Evolutionary conservation across 2,888 invertebrate species (phyloP), one percentile per base, ranked within the genome.

Genomic region (Lasioglossum figueresi): DNA sequence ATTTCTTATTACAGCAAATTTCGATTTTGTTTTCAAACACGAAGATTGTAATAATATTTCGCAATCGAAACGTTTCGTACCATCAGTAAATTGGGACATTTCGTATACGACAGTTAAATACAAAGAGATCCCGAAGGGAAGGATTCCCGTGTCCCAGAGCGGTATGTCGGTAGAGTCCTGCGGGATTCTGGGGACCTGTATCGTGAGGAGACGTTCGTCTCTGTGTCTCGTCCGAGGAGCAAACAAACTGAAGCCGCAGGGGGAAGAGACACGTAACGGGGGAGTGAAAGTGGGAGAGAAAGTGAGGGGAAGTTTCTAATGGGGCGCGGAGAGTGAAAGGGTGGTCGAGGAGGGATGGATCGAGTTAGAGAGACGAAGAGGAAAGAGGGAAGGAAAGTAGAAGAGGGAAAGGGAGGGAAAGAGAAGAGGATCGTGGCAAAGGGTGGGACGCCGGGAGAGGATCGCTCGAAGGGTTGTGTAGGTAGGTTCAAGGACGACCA

Each of bases 401-500:
- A 73, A 75, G 73, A 78, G 76, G 76, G 77, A 85, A 79, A 70
- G 75, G 68, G 81, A 68, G 31, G 70, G 78, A 45, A 37, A 23
- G 19, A 68, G 66, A 68, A 68, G 79, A 79, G 43, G 79, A 72
- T 43, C 70, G 63, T 56, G 56, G n/a, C 63, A 63, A 43, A 71
- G 76, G 81, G 83, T 76, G 74, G 86, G 81, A 77, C 79, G 66
- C 8, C 63, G 76, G 48, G 81, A 88, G 85, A 87, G 88, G 85
- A 83, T 82, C 80, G 79, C 71, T 74, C 84, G 72, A 77, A 83
- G 88, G 88, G 92, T 80, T 91, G 88, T 89, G 89, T 91, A 89
- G 91, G 87, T 91, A 91, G 92, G 93, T 93, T 94, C 94, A 94
- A 94, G 94, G 94, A 89, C 94, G 93, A 93, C 95, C 94, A 94